Evolutionary conservation across 2,888 invertebrate species (phyloP).

Genomic region (Ptilodon capucinus): DNA sequence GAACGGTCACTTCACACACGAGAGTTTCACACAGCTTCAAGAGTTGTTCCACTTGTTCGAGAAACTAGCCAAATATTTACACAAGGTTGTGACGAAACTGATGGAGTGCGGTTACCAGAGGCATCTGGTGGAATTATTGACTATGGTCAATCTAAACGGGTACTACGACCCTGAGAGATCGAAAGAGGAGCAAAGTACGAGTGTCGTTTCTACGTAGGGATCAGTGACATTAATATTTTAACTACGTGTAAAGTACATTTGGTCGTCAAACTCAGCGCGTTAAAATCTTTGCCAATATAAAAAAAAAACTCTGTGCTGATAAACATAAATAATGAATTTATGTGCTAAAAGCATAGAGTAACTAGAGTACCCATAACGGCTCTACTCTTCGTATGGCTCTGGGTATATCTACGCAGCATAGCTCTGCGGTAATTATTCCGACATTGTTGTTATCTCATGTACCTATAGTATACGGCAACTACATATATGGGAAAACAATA

Average conservation of each 20-base stretch:
- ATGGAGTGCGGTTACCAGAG: constrained; percentile 86
- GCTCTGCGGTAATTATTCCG: no score
- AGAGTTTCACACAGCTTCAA: constrained; percentile 80
- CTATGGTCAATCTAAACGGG: constrained; percentile 85
- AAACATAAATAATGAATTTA: no score
- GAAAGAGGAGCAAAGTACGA: constrained; percentile 51
- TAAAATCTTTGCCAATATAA: no score
- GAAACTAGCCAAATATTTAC: constrained; percentile 83
- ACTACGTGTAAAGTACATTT: not conserved
- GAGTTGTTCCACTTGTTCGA: constrained; percentile 84
- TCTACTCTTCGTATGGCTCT: no score
- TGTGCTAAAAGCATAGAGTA: no score
- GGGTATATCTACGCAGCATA: no score
- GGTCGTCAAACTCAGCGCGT: no score
- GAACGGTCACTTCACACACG: constrained; percentile 77
- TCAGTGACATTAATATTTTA: constrained; percentile 1
- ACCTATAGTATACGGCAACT: no score
- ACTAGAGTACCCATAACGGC: no score
- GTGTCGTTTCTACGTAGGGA: constrained; percentile 33
- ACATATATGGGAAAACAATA: no score
- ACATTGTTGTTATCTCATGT: no score
- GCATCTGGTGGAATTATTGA: constrained; percentile 84
- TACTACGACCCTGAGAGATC: constrained; percentile 74
- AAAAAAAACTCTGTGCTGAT: no score
- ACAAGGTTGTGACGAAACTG: constrained; percentile 84